Evolutionary conservation across 2,888 invertebrate species (phyloP).

Genomic region (Rhogogaster chlorosoma): DNA sequence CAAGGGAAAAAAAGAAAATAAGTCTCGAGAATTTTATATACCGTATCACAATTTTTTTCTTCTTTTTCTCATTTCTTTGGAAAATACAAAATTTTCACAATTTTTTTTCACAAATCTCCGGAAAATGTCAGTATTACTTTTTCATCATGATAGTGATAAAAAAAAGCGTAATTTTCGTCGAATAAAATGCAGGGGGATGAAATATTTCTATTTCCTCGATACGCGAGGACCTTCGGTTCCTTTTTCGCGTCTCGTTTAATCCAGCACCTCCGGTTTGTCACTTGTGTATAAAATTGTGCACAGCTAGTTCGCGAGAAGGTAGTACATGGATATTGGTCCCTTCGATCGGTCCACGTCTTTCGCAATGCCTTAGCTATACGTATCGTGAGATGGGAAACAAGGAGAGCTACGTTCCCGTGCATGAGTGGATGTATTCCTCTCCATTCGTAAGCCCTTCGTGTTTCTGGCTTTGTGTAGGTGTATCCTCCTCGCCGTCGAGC

Average conservation of each 20-base stretch:
- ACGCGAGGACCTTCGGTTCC: neutral
- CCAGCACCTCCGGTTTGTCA: neutral
- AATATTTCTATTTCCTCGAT: neutral
- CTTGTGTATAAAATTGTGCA: neutral
- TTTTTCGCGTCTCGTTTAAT: neutral
- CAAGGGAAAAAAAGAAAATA: neutral
- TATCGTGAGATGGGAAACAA: neutral
- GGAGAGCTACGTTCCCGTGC: neutral
- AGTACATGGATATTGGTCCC: neutral
- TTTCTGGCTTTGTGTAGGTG: conserved; percentile 11
- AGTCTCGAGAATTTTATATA: neutral
- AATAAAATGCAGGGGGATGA: neutral
- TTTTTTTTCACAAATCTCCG: no score
- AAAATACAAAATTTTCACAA: no score
- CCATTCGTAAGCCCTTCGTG: conserved; percentile 32
- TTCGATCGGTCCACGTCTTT: conserved; percentile 33
- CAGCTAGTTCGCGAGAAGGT: neutral
- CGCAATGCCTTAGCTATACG: neutral
- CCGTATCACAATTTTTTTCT: no score
- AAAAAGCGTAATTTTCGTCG: neutral
- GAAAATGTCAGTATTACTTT: no score
- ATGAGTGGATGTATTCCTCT: neutral
- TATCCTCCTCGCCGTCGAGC: neutral
- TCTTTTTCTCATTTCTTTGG: no score
- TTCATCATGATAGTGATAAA: neutral